These are phyloP conservation scores for Eurytoma adleriae DNA, from an alignment of 2,888 invertebrate species.

Conservation along the genomic window DNA sequence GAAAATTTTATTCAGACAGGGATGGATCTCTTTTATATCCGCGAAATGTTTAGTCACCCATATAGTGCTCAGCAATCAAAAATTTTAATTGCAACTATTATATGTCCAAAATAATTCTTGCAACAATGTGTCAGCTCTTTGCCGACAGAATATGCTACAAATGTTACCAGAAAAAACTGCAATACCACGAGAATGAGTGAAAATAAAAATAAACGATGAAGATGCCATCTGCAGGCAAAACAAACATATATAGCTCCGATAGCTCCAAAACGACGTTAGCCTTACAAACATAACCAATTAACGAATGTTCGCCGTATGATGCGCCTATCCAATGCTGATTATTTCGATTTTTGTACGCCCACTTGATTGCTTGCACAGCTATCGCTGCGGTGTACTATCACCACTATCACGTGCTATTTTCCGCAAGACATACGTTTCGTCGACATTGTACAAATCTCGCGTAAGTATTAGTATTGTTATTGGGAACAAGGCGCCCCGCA, in stretches of 20 bases:
- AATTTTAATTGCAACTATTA: too few species aligned
- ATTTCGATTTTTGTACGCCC: conserved; percentile 33
- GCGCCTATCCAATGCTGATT: conserved; percentile 18
- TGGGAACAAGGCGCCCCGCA: too few species aligned
- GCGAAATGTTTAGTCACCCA: too few species aligned
- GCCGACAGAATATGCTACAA: too few species aligned
- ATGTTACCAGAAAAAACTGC: too few species aligned
- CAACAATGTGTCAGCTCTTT: too few species aligned
- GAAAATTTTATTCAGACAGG: too few species aligned
- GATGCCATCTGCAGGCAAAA: conserved; percentile 32
- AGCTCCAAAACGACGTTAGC: background rate
- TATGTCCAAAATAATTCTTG: too few species aligned
- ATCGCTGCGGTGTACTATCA: background rate
- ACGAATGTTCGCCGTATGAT: conserved; percentile 7
- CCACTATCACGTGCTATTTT: background rate
- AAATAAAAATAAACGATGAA: background rate
- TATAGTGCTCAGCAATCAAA: too few species aligned
- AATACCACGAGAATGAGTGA: background rate
- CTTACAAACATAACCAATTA: conserved; percentile 22
- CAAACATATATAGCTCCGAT: conserved; percentile 16
- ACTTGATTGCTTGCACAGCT: conserved; percentile 3
- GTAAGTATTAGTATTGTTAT: too few species aligned
- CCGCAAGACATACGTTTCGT: background rate
- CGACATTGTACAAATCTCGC: background rate
- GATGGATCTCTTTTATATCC: too few species aligned